These are phyloP conservation scores for Leistus spinibarbis DNA, from an alignment of 2,888 invertebrate species.

Conservation along the genomic window DNA sequence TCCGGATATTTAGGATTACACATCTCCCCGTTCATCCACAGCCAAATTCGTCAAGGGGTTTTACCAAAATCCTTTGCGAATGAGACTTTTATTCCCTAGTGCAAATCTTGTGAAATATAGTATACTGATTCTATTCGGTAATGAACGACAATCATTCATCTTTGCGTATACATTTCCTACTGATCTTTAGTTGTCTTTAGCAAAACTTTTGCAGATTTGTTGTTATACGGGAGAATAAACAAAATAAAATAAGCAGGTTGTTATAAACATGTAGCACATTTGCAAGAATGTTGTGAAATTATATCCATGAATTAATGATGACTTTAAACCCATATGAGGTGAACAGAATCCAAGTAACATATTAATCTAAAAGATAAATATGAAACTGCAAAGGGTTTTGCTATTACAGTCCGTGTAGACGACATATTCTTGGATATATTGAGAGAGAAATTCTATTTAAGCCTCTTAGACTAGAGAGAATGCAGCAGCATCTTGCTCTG, in stretches of 20 bases:
- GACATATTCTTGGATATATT: slow-evolving; percentile 35
- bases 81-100: too few species aligned
- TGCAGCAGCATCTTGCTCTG: not conserved
- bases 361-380: slow-evolving; percentile 39
- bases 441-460: slow-evolving; percentile 35
- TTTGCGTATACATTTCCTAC: too few species aligned
- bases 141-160: too few species aligned
- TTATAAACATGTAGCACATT: too few species aligned
- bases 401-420: slow-evolving; percentile 15
- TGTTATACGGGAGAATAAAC: too few species aligned
- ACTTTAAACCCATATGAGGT: not conserved
- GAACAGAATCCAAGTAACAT: slow-evolving; percentile 2
- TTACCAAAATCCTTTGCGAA: slow-evolving; percentile 2
- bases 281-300: too few species aligned
- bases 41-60: slow-evolving; percentile 13
- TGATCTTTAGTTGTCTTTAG: too few species aligned
- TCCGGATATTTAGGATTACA: slow-evolving; percentile 11
- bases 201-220: too few species aligned
- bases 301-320: not conserved
- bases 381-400: slow-evolving; percentile 36
- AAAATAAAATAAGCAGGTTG: too few species aligned
- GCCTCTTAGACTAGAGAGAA: slow-evolving; percentile 25
- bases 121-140: too few species aligned
- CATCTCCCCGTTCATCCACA: not conserved
- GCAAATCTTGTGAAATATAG: too few species aligned